A percentile compares a stretch with the other conserved stretches of the same genome.
Conservation (phyloP, 1,140 invertebrate species). For the Metaphire vulgaris region DNA sequence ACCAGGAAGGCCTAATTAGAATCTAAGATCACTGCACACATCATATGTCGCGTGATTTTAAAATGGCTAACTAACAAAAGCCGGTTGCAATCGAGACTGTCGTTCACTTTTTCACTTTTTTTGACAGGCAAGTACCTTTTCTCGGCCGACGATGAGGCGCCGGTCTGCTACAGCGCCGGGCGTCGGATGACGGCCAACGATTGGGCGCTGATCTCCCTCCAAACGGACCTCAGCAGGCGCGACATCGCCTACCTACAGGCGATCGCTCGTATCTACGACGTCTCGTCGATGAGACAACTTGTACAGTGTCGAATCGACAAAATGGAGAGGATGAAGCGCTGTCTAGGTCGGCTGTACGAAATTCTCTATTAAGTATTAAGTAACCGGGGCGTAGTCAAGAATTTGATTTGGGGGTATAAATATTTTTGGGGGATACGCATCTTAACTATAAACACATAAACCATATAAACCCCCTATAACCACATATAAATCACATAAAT, state of each 20-base stretch:
- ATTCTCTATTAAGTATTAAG: no score
- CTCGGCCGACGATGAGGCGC: background rate
- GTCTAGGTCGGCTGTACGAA: background rate
- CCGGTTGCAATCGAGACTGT: no score
- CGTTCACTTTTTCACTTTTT: no score
- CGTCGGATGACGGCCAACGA: background rate
- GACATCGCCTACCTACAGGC: background rate
- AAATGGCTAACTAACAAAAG: no score
- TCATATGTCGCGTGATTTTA: no score
- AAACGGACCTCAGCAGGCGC: background rate
- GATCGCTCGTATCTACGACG: background rate
- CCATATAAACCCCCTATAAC: background rate
- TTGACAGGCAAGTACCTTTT: background rate
- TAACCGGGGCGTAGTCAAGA: no score
- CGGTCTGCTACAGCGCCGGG: no score
- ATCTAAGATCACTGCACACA: no score
- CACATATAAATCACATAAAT: no score
- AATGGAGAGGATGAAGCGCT: background rate
- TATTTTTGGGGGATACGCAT: background rate
- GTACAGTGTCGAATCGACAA: background rate
- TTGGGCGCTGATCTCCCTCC: background rate
- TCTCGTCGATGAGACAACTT: background rate
- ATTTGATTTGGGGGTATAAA: no score
- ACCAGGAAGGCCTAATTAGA: no score
- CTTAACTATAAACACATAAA: background rate